Percentiles rank a stretch among this genome's conserved stretches.
phyloP scores from a whole-genome alignment of 2,113 vertebrate genomes.

The Takifugu bimaculatus region DNA sequence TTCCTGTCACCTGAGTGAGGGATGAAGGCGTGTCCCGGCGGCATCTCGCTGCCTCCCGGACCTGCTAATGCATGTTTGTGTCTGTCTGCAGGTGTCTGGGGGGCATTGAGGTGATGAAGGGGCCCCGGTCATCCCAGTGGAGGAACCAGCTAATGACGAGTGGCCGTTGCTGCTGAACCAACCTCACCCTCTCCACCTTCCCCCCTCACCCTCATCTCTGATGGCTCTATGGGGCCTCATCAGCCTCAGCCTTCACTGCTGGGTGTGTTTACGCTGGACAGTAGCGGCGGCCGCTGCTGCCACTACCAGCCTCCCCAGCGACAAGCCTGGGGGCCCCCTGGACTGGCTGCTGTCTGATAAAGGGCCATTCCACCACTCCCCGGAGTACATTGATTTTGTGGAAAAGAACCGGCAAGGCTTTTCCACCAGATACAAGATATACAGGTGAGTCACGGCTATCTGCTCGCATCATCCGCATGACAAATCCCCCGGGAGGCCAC shows the following conservation, averaged over 20 bases:
- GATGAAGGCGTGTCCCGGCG: not conserved
- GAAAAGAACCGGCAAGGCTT: slow-evolving; percentile 96
- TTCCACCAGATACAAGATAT: slow-evolving; percentile 98
- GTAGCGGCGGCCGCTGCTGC: slow-evolving; percentile 61
- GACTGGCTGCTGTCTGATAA: slow-evolving; percentile 99
- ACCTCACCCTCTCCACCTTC: slow-evolving; percentile 58
- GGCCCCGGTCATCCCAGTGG: slow-evolving; percentile 81
- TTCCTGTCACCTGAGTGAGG: not conserved
- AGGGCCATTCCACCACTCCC: slow-evolving; percentile 96
- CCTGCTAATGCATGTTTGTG: slow-evolving; percentile 4
- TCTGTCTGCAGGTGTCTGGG: slow-evolving; percentile 76
- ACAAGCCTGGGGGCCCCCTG: slow-evolving; percentile 90
- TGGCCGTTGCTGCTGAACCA: slow-evolving; percentile 69
- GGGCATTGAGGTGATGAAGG: slow-evolving; percentile 88
- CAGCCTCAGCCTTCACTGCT: slow-evolving; percentile 95
- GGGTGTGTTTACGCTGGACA: slow-evolving; percentile 73
- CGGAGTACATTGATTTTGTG: slow-evolving; percentile 97
- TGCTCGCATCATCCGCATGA: not conserved
- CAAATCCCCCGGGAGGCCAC: not conserved
- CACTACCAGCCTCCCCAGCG: slow-evolving; percentile 83
- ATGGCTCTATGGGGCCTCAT: slow-evolving; percentile 98
- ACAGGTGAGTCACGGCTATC: slow-evolving; percentile 80
- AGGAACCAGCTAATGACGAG: slow-evolving; percentile 86
- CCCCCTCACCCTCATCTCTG: slow-evolving; percentile 79
- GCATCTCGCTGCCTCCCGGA: not conserved